Evolutionary conservation across 2,797 vertebrate species (phyloP), one percentile per base, ranked within the genome.

Genomic region (Sebastes flavidus): DNA sequence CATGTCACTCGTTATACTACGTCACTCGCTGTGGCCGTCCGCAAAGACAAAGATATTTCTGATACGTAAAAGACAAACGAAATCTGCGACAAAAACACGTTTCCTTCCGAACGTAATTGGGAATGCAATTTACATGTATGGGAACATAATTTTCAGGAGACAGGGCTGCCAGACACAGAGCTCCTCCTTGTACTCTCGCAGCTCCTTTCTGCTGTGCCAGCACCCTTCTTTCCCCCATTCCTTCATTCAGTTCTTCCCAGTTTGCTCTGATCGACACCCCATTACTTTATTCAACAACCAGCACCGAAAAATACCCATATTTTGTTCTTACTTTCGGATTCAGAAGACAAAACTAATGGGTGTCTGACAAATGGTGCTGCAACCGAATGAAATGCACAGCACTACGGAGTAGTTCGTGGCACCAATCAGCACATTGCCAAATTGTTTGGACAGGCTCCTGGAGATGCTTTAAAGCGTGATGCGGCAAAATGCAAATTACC

Each of bases 221-320:
- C 76, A 75, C 25, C 72, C 74, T 62, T 77, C 34, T 69, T 68
- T 68, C 66, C 62, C 46, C 29, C 65, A 16, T 68, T 68, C 66
- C 65, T 38, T 25, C 65, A 24, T 73, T 80, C 65, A 76, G 55
- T 52, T 63, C 67, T 46, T 55, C 80, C 32, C 59, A 67, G 55
- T 86, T 87, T 77, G 72, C 76, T 88, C 85, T 84, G 80, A 92
- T 89, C 71, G 68, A 55, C 59, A 65, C 70, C 71, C 63, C 30
- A 66, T 85, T 66, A 75, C 58, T 78, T 71, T 66, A 68, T 32
- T 82, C 34, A 58, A 80, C 55, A 76, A 70, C 63, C 72, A 76
- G 83, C 69, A 55, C 14, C 1, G 34, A 66, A 55, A 81, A 76
- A 63, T 54, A 5, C 20, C 16, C 34, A 56, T 14, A 72, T 81